phyloP scores from a whole-genome alignment of 2,888 invertebrate species.

The Nomada fucata region DNA sequence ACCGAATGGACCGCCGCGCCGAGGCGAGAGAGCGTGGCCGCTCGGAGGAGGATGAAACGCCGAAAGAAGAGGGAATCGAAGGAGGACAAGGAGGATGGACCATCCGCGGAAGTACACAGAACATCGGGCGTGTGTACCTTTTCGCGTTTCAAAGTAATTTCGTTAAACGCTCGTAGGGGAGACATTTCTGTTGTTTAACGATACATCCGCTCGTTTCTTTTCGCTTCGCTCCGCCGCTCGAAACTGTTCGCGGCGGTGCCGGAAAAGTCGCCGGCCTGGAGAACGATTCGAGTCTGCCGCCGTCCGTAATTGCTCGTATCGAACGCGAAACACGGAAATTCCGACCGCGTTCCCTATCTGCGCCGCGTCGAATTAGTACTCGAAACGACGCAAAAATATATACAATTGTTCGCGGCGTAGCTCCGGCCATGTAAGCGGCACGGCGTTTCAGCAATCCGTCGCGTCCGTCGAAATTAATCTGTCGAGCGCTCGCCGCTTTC shows the following conservation, averaged over 20 bases:
- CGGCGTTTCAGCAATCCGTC: background rate
- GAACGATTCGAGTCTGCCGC: background rate
- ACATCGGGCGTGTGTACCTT: constrained; percentile 63
- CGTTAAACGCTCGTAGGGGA: constrained; percentile 69
- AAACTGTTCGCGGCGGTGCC: constrained; percentile 23
- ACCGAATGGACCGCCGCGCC: background rate
- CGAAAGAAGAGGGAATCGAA: constrained; percentile 16
- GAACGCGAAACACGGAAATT: background rate
- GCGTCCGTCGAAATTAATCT: background rate
- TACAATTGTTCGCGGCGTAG: background rate
- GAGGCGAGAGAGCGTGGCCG: background rate
- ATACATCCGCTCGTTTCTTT: constrained; percentile 33
- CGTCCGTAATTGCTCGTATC: background rate
- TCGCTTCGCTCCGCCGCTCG: constrained; percentile 3
- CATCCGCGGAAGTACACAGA: constrained; percentile 51
- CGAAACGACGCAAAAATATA: constrained; percentile 24
- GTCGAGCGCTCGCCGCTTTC: constrained; percentile 9
- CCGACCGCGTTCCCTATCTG: background rate
- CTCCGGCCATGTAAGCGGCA: background rate
- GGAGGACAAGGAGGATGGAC: constrained; percentile 22
- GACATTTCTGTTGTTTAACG: constrained; percentile 66
- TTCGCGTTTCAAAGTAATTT: constrained; percentile 76
- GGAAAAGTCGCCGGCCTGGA: constrained; percentile 36
- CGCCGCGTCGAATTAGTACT: background rate
- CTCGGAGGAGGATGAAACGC: constrained; percentile 20